Evolutionary conservation across 2,888 invertebrate species (phyloP).

Genomic region (Monopis laevigella): DNA sequence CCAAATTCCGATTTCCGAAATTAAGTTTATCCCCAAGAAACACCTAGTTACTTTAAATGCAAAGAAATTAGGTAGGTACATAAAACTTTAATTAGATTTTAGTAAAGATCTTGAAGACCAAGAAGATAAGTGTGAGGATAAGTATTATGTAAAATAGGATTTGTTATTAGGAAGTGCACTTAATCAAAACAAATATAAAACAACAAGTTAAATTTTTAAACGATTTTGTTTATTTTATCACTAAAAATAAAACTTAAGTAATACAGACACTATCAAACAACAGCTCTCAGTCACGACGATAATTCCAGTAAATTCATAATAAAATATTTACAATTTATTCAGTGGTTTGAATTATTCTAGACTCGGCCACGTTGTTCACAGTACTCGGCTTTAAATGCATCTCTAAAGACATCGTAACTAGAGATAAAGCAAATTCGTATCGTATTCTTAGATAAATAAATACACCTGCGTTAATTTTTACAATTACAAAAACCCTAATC

Average conservation of each 20-base stretch:
- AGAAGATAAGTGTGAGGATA: conserved; percentile 2
- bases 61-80: neutral
- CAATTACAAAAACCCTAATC: conserved; percentile 8
- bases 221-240: conserved; percentile 62
- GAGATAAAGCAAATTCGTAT: conserved; percentile 4
- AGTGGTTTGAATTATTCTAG: conserved; percentile 2
- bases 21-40: neutral
- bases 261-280: conserved; percentile 65
- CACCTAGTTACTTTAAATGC: conserved; percentile 1
- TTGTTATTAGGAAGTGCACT: conserved; percentile 11
- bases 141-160: neutral
- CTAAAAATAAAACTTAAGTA: conserved; percentile 65
- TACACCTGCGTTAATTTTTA: conserved; percentile 7
- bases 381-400: conserved; percentile 51
- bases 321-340: conserved; percentile 55
- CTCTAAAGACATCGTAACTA: conserved; percentile 23
- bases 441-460: conserved; percentile 6
- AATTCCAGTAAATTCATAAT: conserved; percentile 39
- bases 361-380: conserved; percentile 25
- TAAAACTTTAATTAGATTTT: no score
- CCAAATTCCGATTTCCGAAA: neutral
- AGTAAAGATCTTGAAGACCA: conserved; percentile 5
- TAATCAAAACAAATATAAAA: conserved; percentile 10
- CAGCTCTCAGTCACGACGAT: conserved; percentile 62
- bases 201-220: conserved; percentile 7